Base-by-base conservation (phyloP, 2,113 vertebrate genomes). In the Oncorhynchus masou region DNA sequence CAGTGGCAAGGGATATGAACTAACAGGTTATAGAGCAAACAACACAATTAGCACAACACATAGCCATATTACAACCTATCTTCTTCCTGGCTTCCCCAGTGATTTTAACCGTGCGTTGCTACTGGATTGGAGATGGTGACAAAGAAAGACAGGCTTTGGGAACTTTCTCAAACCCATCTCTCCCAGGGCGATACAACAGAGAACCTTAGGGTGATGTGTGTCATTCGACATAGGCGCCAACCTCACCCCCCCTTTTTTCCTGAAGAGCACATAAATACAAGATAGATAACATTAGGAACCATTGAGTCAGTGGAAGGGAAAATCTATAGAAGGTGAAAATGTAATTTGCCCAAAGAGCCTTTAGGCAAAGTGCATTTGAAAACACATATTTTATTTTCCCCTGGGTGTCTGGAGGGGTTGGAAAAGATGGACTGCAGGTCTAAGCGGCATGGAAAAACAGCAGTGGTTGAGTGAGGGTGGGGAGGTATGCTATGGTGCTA, bases 281-380 rank as follows among this genome's bases (percentile, higher is more conserved):
- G 75, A 82, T 68, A 84, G 93, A 93, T 94, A 94, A 91, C 94
- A 95, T 95, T 96, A 95, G 93, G 92, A 91, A 92, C 88, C 92
- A 95, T 92, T 91, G 92, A 94, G 86, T 92, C 93, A 91, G 94
- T 74, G 79, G 75, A 94, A 94, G 91, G 92, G 93, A 95, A 96
- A 96, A 97, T 98, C 96, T 92, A 96, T 98, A 93, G 81, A 89
- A 93, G 95, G 94, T 94, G 94, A 97, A 97, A 96, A 98, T 99
- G 95, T 93, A 96, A 97, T 98, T 98, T 96, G 80, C 92, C 93
- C 94, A 93, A 93, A 96, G 93, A 96, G 95, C 96, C 96, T 95
- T 95, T 95, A 95, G 95, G 94, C 94, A 96, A 95, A 97, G 95
- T 96, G 94, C 94, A 95, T 94, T 94, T 94, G 94, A 95, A 93